Conservation (phyloP, 1,140 invertebrate genomes). For the Eueides isabella region DNA sequence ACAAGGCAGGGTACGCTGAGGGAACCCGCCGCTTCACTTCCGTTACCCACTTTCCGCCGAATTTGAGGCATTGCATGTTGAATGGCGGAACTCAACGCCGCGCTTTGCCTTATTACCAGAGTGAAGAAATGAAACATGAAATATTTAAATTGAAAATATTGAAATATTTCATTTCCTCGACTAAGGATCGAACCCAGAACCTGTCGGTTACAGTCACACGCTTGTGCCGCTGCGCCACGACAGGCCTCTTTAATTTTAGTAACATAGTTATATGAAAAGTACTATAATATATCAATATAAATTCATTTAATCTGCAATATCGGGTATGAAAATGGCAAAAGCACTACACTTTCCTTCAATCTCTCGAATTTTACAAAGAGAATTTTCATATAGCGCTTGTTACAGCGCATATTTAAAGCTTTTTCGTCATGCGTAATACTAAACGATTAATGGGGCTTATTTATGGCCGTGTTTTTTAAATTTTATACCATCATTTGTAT, state of each 20-base stretch:
- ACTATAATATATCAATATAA: neutral
- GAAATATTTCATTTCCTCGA: too few species aligned
- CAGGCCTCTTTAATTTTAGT: neutral
- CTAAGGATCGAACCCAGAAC: too few species aligned
- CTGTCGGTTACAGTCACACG: too few species aligned
- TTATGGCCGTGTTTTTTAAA: neutral
- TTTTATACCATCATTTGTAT: neutral
- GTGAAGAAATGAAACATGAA: too few species aligned
- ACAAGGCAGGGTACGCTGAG: too few species aligned
- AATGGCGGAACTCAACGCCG: too few species aligned
- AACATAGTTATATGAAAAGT: neutral
- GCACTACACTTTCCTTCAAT: neutral
- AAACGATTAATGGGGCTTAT: slow-evolving; percentile 1
- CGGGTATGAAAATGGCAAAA: neutral
- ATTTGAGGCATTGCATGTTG: too few species aligned
- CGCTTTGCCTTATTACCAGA: too few species aligned
- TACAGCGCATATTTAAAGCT: neutral
- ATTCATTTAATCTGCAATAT: neutral
- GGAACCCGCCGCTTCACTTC: too few species aligned
- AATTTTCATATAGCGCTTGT: neutral
- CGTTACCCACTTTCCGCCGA: too few species aligned
- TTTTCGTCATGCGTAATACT: slow-evolving; percentile 10
- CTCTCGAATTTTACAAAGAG: neutral
- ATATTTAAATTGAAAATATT: too few species aligned
- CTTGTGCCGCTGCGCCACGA: too few species aligned